Evolutionary conservation across 2,797 vertebrate genomes (phyloP).

Genomic region (Podarcis lilfordi): DNA sequence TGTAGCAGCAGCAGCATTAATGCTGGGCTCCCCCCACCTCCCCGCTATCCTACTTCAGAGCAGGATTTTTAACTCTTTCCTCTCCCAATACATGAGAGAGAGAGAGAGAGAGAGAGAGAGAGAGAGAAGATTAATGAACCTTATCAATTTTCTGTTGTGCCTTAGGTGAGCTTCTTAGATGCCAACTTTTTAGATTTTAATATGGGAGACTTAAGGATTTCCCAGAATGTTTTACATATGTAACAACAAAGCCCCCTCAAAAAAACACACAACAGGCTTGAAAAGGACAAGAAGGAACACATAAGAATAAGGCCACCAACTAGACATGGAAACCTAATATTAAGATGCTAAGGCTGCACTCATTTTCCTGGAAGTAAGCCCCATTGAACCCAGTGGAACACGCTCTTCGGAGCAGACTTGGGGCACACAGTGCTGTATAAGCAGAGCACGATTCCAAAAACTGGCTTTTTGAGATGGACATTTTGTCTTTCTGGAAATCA

Average conservation of each 20-base stretch:
- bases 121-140: conserved; percentile 24
- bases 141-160: conserved; percentile 33
- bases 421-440: neutral
- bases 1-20: conserved; percentile 40
- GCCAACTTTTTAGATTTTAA: neutral
- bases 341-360: neutral
- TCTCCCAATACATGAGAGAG: conserved; percentile 44
- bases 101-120: conserved; percentile 31
- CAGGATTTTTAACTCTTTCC: conserved; percentile 37
- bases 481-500: neutral
- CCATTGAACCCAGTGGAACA: too few species aligned
- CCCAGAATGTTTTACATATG: neutral
- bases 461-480: neutral
- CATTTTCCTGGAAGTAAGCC: too few species aligned
- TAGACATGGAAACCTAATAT: neutral
- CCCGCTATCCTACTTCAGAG: conserved; percentile 36
- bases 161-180: neutral
- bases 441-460: conserved; percentile 9
- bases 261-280: neutral
- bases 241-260: neutral
- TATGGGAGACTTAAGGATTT: conserved; percentile 11
- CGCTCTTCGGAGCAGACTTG: too few species aligned
- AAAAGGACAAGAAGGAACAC: too few species aligned
- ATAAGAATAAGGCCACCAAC: conserved; percentile 3
- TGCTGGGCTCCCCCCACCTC: conserved; percentile 2